phyloP scores from a whole-genome alignment of 2,113 vertebrate species.

The Chaetodon auriga region DNA sequence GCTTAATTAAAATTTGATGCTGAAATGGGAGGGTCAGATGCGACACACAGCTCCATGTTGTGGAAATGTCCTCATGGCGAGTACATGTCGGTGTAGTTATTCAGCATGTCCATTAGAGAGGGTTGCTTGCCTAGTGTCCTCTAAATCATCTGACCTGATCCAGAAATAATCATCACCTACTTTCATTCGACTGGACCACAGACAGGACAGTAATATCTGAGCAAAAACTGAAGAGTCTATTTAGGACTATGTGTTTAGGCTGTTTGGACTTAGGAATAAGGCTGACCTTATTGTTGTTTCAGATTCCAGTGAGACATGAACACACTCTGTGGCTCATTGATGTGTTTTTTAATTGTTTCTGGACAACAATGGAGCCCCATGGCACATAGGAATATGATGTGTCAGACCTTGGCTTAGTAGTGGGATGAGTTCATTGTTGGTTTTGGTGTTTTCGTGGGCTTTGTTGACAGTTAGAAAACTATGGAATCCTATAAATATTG shows the following conservation, averaged over 20 bases:
- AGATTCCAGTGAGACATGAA: too few relatives aligned
- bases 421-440: neutral
- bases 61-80: conserved; percentile 2
- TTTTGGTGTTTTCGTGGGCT: neutral
- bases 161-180: conserved; percentile 21
- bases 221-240: neutral
- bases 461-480: neutral
- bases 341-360: neutral
- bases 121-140: conserved; percentile 20
- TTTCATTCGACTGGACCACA: neutral
- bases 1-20: conserved; percentile 55
- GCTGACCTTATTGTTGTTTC: too few relatives aligned
- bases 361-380: neutral
- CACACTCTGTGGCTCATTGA: neutral
- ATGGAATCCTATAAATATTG: neutral
- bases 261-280: too few relatives aligned
- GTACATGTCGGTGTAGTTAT: conserved; percentile 17
- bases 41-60: conserved; percentile 9
- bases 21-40: conserved; percentile 18
- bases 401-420: neutral
- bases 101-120: conserved; percentile 35
- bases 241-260: too few relatives aligned
- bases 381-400: neutral
- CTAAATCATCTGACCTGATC: neutral
- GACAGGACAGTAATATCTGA: neutral